A percentile compares a stretch with the other conserved stretches of the same genome.
phyloP scores from a whole-genome alignment of 2,113 vertebrate species.

The Grus americana region DNA sequence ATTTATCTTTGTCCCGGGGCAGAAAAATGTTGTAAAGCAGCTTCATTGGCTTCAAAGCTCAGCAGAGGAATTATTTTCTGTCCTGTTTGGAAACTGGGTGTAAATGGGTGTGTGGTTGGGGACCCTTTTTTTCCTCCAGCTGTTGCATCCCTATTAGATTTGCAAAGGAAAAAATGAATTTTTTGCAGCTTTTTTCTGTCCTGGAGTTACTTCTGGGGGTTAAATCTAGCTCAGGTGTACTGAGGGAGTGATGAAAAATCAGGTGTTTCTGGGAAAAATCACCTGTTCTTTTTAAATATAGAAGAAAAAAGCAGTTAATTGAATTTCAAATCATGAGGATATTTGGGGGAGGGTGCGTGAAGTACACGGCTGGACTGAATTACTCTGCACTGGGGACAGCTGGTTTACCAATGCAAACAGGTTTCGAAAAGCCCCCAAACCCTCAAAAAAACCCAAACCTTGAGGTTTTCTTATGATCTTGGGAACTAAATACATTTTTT shows the following conservation, averaged over 20 bases:
- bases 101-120: neutral
- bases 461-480: neutral
- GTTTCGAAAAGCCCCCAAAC: neutral
- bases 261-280: neutral
- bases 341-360: neutral
- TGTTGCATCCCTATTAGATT: neutral
- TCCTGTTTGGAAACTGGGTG: neutral
- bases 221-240: neutral
- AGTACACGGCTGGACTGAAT: neutral
- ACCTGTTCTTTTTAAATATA: neutral
- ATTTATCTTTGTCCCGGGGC: neutral
- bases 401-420: neutral
- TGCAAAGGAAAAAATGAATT: accelerated
- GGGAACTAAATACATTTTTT: neutral
- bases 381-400: neutral
- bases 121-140: neutral
- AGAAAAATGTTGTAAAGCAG: neutral
- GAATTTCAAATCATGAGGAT: neutral
- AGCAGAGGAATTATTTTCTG: neutral
- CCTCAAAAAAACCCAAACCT: accelerated
- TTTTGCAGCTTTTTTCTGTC: neutral
- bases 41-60: neutral
- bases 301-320: neutral
- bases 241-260: neutral
- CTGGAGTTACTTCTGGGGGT: neutral